phyloP scores from a whole-genome alignment of 2,888 invertebrate genomes.

The Apodemia duryi region DNA sequence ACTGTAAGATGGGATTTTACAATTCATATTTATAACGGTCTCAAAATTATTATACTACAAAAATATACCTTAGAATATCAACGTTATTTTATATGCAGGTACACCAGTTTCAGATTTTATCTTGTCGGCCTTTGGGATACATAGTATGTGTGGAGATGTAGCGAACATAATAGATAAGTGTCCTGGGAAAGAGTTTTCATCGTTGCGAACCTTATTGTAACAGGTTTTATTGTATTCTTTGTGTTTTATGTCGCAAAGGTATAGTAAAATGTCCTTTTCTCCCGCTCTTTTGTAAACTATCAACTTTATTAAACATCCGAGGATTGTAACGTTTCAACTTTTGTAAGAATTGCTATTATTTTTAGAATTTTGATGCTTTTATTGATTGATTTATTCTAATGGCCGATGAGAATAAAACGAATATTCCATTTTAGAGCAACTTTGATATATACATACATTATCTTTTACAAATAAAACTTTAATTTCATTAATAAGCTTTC shows the following conservation, averaged over 20 bases:
- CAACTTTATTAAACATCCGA: neutral
- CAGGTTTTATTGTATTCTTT: constrained; percentile 34
- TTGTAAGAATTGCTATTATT: neutral
- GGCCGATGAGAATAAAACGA: too few relatives aligned
- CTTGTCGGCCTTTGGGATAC: constrained; percentile 8
- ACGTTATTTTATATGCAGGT: neutral
- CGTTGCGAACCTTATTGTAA: constrained; percentile 38
- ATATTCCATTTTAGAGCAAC: too few relatives aligned
- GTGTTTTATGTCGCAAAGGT: constrained; percentile 40
- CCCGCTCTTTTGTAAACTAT: constrained; percentile 12
- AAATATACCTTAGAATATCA: constrained; percentile 4
- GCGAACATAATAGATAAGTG: constrained; percentile 34
- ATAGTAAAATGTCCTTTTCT: constrained; percentile 34
- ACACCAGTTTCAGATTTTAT: constrained; percentile 7
- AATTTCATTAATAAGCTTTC: too few relatives aligned
- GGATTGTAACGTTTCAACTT: neutral
- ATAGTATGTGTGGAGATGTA: neutral
- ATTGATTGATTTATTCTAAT: neutral
- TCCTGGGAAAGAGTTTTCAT: constrained; percentile 36
- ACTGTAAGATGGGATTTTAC: too few relatives aligned
- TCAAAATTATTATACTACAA: neutral
- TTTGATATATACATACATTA: too few relatives aligned
- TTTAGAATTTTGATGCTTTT: neutral
- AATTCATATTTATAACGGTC: neutral
- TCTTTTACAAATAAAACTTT: too few relatives aligned